These are phyloP conservation scores for Drosophila antonietae DNA, from an alignment of 2,888 invertebrate species.

Conservation along the genomic window DNA sequence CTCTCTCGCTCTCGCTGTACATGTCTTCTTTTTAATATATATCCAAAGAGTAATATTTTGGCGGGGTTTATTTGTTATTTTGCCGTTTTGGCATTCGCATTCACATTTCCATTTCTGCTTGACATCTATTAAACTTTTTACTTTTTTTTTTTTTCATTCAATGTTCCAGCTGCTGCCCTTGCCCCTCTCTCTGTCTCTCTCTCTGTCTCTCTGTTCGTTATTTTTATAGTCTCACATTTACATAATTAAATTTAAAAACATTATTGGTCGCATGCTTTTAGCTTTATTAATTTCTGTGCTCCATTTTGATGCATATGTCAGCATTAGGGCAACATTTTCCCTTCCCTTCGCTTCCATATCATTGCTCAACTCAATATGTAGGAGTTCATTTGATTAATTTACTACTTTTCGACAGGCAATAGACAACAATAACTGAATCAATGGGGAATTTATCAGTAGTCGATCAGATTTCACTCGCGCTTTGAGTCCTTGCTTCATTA, in stretches of 20 bases:
- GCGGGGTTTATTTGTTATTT: conserved; percentile 37
- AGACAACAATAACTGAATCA: conserved; percentile 1
- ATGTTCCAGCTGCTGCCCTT: conserved; percentile 13
- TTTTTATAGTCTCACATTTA: conserved; percentile 70
- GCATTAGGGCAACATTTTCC: conserved; percentile 9
- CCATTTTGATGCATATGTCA: conserved; percentile 57
- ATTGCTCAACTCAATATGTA: neutral
- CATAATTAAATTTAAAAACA: conserved; percentile 79
- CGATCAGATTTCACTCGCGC: conserved; percentile 29
- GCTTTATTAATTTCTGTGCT: conserved; percentile 70
- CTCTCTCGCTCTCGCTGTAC: neutral
- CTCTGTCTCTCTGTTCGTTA: neutral
- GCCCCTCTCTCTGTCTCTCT: neutral
- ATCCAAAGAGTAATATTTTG: conserved; percentile 30
- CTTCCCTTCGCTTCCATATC: neutral
- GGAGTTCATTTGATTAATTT: conserved; percentile 51
- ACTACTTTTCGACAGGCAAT: conserved; percentile 40
- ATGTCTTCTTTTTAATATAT: conserved; percentile 16
- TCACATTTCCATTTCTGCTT: conserved; percentile 72
- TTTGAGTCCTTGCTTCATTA: conserved; percentile 9
- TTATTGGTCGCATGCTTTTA: conserved; percentile 76
- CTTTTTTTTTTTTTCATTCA: conserved; percentile 22
- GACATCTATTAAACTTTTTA: conserved; percentile 76
- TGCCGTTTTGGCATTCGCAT: conserved; percentile 41
- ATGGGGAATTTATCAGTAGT: conserved; percentile 28